Percentiles rank a stretch among this genome's conserved stretches.
Conservation (phyloP, 2,797 vertebrate species). For the Sebastes matsubarae region DNA sequence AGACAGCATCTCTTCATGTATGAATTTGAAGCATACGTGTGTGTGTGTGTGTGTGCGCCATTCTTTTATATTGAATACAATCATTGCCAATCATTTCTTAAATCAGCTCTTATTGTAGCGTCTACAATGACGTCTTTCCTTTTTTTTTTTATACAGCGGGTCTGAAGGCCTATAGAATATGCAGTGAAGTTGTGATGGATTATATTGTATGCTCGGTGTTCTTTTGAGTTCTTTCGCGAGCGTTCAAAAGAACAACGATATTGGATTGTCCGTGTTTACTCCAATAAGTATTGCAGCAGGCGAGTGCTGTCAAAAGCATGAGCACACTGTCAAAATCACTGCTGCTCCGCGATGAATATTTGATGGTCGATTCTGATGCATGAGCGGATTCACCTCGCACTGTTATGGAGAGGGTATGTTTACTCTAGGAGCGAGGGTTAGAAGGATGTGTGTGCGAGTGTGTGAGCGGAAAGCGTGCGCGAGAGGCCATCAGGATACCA, state of each 20-base stretch:
- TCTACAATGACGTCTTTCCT: background rate
- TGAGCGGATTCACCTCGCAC: slow-evolving; percentile 75
- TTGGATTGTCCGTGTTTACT: slow-evolving; percentile 75
- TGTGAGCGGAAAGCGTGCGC: slow-evolving; percentile 4
- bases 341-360: slow-evolving; percentile 82
- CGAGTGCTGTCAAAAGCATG: slow-evolving; percentile 80
- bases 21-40: background rate
- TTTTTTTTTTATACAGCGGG: slow-evolving; percentile 4
- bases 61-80: background rate
- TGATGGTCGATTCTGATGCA: slow-evolving; percentile 82
- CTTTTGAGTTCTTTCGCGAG: slow-evolving; percentile 53
- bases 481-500: slow-evolving; percentile 47
- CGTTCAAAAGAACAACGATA: slow-evolving; percentile 65
- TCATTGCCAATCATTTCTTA: slow-evolving; percentile 8
- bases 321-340: slow-evolving; percentile 81
- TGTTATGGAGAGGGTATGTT: slow-evolving; percentile 80
- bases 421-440: slow-evolving; percentile 57
- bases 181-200: slow-evolving; percentile 47
- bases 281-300: slow-evolving; percentile 73
- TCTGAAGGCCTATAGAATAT: slow-evolving; percentile 40
- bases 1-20: background rate
- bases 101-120: background rate
- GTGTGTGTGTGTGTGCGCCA: background rate
- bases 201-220: slow-evolving; percentile 36
- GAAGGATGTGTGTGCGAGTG: slow-evolving; percentile 27